Base-by-base conservation (phyloP, 2,888 invertebrate species). In the Tipula helvola region DNA sequence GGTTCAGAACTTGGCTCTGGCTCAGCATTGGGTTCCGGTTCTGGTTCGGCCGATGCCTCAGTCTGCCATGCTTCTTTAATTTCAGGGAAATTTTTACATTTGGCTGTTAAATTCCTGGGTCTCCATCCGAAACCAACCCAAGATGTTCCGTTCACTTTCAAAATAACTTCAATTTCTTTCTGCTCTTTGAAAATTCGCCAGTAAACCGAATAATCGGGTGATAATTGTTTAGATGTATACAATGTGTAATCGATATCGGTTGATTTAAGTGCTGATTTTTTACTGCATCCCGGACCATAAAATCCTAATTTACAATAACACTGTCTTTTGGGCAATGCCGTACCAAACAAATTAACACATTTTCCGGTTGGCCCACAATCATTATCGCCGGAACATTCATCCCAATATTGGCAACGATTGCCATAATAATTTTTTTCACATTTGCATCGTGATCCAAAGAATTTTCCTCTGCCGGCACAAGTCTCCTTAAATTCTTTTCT, bases 81-180 rank as follows among this genome's bases (percentile, higher is more conserved):
- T 0, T 94, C 92, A 0, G 97, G 97, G 90, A 96, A 96, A 89
- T 96, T 95, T 89, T 95, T 95, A 90, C 97, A 97, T 86, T 94
- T 93, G 28, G 95, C 94, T 0, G 95, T 96, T 87, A 96, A 89
- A 10, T 93, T 93, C 71, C 92, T 93, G 0, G 98, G 97, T 87
- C 98, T 93, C 98, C 98, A 99, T n/a, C 99, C 99, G 5, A 99
- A 89, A 7, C 95, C 94, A 3, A 95, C 95, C 92, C 97, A 99
- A 13, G 97, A 96, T 0, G 96, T 96, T 1, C 97, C 95, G 89
- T 97, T 97, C n/a, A 96, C 97, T 86, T 95, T 94, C 92, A 98
- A 94, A 0, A 98, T 94, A 36, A 97, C 93, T 91, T 98, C 98
- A 39, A 98, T 92, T 92, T 98, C 98, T n/a, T 94, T 94, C 44